Evolutionary conservation across 1,140 invertebrate genomes (phyloP), one percentile per base, ranked within the genome.

Genomic region (Trichogramma pretiosum): DNA sequence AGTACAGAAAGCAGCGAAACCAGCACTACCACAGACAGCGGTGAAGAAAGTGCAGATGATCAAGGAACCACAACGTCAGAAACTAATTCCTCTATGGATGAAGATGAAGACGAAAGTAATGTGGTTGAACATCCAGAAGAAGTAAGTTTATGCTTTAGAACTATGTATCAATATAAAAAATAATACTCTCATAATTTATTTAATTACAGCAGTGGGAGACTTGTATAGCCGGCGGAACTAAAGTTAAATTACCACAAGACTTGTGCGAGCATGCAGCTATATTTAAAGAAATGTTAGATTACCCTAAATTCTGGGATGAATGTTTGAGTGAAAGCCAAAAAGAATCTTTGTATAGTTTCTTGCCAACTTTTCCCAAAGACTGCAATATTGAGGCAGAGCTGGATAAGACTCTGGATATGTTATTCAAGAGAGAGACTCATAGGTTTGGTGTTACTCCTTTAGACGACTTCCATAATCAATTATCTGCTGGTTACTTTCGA

Each of bases 401-500:
- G 53, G 71, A 78, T 26, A 72, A 73, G 52, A 80, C 78, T 8
- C 48, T 82, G 17, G 62, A 67, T 50, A 75, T 73, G 68, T 59
- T 84, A 28, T 81, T 84, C 38, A 61, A 68, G 48, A 71, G 74
- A 54, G 74, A 81, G 55, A 79, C 77, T 59, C 73, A 82, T 48
- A 78, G 77, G 56, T 72, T 71, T 53, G 68, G 66, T 9, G 56
- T 70, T 4, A 49, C 62, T 2, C 45, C 68, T 17, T 33, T 72
- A 11, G 67, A 70, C 17, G 61, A 75, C 22, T 81, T 83, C 58
- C 76, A 78, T 21, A 68, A 63, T 14, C 77, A 81, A 48, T 61
- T 84, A 16, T 76, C 74, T 58, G 72, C 76, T 53, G 85, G 84
- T 3, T 76, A 79, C 52, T 82, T 76, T 51, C 64, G 77, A 2